Percentiles rank a stretch among this genome's conserved stretches.
These are phyloP conservation scores for Megaleporinus macrocephalus DNA, from an alignment of 2,113 vertebrate species.

Conservation along the genomic window DNA sequence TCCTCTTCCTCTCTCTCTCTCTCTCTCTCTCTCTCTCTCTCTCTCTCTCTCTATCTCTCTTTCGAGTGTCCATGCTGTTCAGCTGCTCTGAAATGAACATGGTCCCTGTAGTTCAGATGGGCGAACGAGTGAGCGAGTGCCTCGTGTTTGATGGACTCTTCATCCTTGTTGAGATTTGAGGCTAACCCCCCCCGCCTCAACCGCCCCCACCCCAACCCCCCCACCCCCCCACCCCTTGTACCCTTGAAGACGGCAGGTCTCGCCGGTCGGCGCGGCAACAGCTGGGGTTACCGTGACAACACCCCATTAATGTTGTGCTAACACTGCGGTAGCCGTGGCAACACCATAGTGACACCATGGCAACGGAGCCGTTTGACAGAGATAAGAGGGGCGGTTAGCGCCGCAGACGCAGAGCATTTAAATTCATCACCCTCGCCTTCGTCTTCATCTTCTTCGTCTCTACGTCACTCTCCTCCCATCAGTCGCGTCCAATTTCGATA, in stretches of 20 bases:
- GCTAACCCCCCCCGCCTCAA: no score
- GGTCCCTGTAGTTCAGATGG: not conserved
- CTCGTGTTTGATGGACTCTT: not conserved
- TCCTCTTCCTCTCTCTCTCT: constrained; percentile 1
- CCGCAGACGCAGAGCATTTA: constrained; percentile 39
- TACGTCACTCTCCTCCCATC: constrained; percentile 45
- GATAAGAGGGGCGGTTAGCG: constrained; percentile 55
- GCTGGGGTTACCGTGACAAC: constrained; percentile 57
- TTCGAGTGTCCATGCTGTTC: not conserved
- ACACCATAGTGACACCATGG: constrained; percentile 56
- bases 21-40: constrained; percentile 48
- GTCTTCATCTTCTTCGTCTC: constrained; percentile 54
- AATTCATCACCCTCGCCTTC: constrained; percentile 52
- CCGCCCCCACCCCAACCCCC: not conserved
- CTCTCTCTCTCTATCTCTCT: constrained; percentile 42
- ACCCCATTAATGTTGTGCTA: constrained; percentile 55
- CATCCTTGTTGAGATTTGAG: not conserved
- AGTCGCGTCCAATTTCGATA: constrained; percentile 33
- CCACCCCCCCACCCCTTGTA: not conserved
- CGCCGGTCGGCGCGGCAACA: constrained; percentile 45
- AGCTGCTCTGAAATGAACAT: constrained; percentile 20
- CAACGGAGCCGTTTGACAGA: constrained; percentile 54
- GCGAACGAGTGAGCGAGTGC: not conserved
- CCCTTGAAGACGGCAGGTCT: constrained; percentile 27
- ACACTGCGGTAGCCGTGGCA: constrained; percentile 57